Conservation (phyloP, 2,888 invertebrate species). For the Zeuzera pyrina region DNA sequence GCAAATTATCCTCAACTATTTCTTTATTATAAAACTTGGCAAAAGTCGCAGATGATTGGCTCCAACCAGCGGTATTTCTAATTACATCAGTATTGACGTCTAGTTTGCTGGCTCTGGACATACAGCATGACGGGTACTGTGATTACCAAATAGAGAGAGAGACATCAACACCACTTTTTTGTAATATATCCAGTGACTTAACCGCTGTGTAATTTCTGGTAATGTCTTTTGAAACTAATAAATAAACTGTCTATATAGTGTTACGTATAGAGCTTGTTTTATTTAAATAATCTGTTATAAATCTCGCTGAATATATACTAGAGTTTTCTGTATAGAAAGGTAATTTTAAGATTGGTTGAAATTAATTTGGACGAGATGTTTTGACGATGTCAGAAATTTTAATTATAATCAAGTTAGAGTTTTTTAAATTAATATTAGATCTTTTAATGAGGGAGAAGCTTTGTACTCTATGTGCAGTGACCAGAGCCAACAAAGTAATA, state of each 20-base stretch:
- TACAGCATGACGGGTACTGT: conserved; percentile 17
- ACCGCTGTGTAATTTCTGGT: conserved; percentile 11
- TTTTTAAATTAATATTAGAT: conserved; percentile 1
- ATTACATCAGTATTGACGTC: conserved; percentile 16
- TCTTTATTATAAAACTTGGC: conserved; percentile 16
- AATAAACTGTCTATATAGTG: background rate
- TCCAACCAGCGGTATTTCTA: conserved; percentile 16
- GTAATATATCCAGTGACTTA: conserved; percentile 16
- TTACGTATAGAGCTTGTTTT: background rate
- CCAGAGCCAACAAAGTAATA: conserved; percentile 2
- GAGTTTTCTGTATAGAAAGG: background rate
- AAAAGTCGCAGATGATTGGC: conserved; percentile 12
- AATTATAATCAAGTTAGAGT: background rate
- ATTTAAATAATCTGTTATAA: background rate
- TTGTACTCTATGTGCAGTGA: no score
- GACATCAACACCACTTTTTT: conserved; percentile 13
- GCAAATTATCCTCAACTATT: no score
- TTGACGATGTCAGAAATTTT: conserved; percentile 5
- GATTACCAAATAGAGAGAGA: conserved; percentile 14
- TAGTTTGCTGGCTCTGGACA: conserved; percentile 14
- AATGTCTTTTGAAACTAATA: conserved; percentile 10
- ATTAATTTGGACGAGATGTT: conserved; percentile 1
- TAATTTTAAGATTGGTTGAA: conserved; percentile 1
- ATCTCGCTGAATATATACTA: background rate
- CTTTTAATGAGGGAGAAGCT: no score